Conservation (phyloP, 1,140 invertebrate species). For the Apis dorsata region DNA sequence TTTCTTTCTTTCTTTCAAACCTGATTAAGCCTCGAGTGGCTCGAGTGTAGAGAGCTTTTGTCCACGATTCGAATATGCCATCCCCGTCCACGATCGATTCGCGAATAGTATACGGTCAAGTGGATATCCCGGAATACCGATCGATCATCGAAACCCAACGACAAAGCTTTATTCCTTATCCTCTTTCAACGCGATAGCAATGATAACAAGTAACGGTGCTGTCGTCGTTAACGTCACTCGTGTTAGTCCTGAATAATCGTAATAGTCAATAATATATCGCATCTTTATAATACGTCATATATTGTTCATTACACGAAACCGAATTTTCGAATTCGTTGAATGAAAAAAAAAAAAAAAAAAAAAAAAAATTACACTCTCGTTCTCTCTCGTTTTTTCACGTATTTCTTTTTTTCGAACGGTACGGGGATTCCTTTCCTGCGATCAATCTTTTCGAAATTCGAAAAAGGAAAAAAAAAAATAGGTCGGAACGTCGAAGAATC, state of each 20-base stretch:
- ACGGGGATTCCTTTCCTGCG: not conserved
- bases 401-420: not conserved
- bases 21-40: not conserved
- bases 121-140: no score
- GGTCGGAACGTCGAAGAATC: not conserved
- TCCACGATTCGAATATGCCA: not conserved
- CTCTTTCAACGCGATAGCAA: not conserved
- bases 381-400: no score
- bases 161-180: not conserved
- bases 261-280: no score
- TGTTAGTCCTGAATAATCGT: no score
- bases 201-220: not conserved
- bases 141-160: not conserved
- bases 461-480: no score
- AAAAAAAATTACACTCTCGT: no score
- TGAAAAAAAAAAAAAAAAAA: no score
- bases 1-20: not conserved
- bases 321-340: no score
- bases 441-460: no score
- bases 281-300: no score
- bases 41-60: not conserved
- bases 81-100: constrained; percentile 2
- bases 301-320: no score
- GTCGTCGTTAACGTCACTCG: no score
- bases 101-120: not conserved